Evolutionary conservation across 2,113 vertebrate genomes (phyloP), one percentile per base, ranked within the genome.

Genomic region (Elachura formosa): DNA sequence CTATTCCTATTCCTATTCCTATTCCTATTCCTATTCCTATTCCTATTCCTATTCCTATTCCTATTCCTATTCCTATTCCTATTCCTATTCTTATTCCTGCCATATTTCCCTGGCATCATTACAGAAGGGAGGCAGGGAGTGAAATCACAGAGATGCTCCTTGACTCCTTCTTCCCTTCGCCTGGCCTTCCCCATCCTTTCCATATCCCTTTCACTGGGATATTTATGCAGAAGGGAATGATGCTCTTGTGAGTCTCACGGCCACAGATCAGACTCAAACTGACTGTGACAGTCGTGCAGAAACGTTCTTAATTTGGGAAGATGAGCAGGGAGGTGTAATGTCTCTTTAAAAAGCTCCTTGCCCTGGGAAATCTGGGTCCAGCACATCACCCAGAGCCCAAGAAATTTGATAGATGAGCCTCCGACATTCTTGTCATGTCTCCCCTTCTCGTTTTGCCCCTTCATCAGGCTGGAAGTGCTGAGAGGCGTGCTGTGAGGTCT

Each of bases 401-500:
- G 93, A 96, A 96, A 94, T 95, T 56, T 98, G 97, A 97, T 95
- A 91, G 96, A 97, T 97, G 97, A 96, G 90, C 43, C 90, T 91
- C 94, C 10, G 4, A 86, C 94, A 95, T 96, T 96, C 96, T 94
- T 94, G 93, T 95, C 25, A 18, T 95, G 97, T 94, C 94, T 96
- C 74, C 68, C 58, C 90, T 89, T 93, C 89, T 89, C 41, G 24
- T 90, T 69, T 83, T 78, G 63, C 52, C 86, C 29, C 52, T 90
- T 90, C n/a, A 45, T 62, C 75, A 24, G 92, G 69, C 90, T 90
- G 10, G 3, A 69, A 90, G 82, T 45, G 94, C 90, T 93, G 88
- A 71, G 80, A 96, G 96, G 80, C 96, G 72, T 90, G 96, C 96
- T 97, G 98, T 98, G 97, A 98, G 98, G 98, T 98, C 98, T 98